These are phyloP conservation scores for Hyaena hyaena DNA, from an alignment of 2,113 vertebrate genomes.

Conservation along the genomic window DNA sequence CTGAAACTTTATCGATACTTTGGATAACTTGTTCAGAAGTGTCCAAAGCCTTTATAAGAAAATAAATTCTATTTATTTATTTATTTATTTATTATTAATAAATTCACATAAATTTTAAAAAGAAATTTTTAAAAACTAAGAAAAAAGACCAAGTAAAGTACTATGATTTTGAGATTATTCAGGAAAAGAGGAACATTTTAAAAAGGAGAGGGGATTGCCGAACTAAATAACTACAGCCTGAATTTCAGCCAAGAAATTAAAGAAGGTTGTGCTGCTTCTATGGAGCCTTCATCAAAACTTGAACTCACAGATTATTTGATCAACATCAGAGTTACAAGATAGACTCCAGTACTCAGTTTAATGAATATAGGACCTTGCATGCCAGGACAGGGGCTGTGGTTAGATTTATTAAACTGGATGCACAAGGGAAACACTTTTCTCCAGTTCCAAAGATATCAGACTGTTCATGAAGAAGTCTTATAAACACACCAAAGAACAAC, in stretches of 20 bases:
- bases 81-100: no score
- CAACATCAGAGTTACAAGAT: conserved; percentile 88
- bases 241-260: conserved; percentile 76
- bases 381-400: conserved; percentile 83
- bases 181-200: not conserved
- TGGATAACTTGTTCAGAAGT: not conserved
- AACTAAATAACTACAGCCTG: not conserved
- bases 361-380: conserved; percentile 86
- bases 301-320: conserved; percentile 85
- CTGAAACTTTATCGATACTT: conserved; percentile 51
- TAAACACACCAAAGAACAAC: conserved; percentile 88
- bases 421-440: conserved; percentile 81
- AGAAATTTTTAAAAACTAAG: conserved; percentile 84
- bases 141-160: conserved; percentile 82
- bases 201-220: conserved; percentile 12
- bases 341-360: conserved; percentile 89
- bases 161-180: not conserved
- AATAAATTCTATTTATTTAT: not conserved
- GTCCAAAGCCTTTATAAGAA: not conserved
- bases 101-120: conserved; percentile 81
- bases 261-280: conserved; percentile 79
- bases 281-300: conserved; percentile 81
- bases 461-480: conserved; percentile 87
- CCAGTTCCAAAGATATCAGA: conserved; percentile 89
- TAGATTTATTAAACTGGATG: conserved; percentile 86